Evolutionary conservation across 1,140 invertebrate genomes (phyloP), one percentile per base, ranked within the genome.

Genomic region (Riptortus pedestris): DNA sequence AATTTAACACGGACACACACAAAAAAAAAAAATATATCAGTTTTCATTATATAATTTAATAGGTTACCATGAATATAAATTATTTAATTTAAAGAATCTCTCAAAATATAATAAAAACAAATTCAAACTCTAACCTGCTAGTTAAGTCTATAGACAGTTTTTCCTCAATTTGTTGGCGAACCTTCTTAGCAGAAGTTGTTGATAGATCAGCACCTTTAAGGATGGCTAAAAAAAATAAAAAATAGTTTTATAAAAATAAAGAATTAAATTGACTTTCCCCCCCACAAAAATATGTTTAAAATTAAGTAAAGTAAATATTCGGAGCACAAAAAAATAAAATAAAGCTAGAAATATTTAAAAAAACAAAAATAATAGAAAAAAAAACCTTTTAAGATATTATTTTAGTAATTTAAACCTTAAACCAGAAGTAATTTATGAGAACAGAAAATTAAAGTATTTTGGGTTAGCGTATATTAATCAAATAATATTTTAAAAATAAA

Each of bases 191-290:
- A 12, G 91, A 91, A 69, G 88, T 87, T 33, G 83, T 83, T 7
- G 84, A 82, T 11, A 94, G 78, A 73, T 94, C 88, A 4, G 91
- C 90, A 77, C 85, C 85, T 77, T 93, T 90, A 2, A 96, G 79
- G 69, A 94, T 91, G 61, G 83, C 90, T 93, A 73, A 27, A 81
- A 79, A 70, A 66, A 70, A 71, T 70, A 67, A 70, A n/a, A n/a
- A n/a, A n/a, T n/a, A n/a, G n/a, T n/a, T n/a, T n/a, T n/a, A n/a
- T n/a, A n/a, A n/a, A n/a, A n/a, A n/a, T n/a, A 18, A 61, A 24
- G 14, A 24, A 43, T 22, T 45, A 47, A 24, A 43, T 43, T 61
- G 28, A 43, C 45, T 11, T 38, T 61, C 28, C 38, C 52, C 4
- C 9, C 3, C 16, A 27, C 27, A 27, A 24, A n/a, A 16, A 47